phyloP scores from a whole-genome alignment of 2,888 invertebrate species.

The Dryobotodes eremita region DNA sequence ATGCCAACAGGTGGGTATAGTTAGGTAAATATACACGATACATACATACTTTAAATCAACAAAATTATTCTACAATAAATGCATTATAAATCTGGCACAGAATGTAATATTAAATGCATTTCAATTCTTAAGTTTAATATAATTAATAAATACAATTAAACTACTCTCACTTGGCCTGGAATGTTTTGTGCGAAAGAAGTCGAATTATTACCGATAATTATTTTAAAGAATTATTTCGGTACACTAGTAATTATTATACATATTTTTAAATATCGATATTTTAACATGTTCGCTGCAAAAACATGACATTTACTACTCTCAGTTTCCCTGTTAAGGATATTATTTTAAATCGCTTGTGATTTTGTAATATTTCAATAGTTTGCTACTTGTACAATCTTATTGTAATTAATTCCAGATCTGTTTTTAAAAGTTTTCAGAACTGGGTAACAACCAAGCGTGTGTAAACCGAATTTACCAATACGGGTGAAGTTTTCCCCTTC shows the following conservation, averaged over 20 bases:
- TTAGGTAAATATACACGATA: slow-evolving; percentile 18
- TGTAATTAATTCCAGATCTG: too few species aligned
- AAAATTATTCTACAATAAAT: slow-evolving; percentile 55
- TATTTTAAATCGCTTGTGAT: too few species aligned
- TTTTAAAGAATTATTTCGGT: slow-evolving; percentile 15
- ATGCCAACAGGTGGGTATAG: slow-evolving; percentile 17
- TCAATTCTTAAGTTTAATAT: slow-evolving; percentile 47
- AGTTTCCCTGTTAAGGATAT: too few species aligned
- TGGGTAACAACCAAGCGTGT: background rate
- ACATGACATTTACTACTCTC: background rate
- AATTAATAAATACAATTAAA: slow-evolving; percentile 66
- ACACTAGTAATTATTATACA: slow-evolving; percentile 19
- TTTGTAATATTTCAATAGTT: background rate
- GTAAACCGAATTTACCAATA: too few species aligned
- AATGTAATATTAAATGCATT: slow-evolving; percentile 45
- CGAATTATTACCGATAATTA: slow-evolving; percentile 64
- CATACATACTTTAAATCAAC: slow-evolving; percentile 28
- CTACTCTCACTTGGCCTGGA: slow-evolving; percentile 72
- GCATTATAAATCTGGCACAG: slow-evolving; percentile 51
- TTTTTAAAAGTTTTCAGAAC: too few species aligned
- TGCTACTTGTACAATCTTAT: too few species aligned
- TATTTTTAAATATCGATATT: slow-evolving; percentile 12
- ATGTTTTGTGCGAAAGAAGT: slow-evolving; percentile 71
- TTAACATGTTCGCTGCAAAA: slow-evolving; percentile 19
- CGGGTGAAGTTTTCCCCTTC: background rate